phyloP scores from a whole-genome alignment of 2,797 vertebrate species.

The Spheniscus humboldti region DNA sequence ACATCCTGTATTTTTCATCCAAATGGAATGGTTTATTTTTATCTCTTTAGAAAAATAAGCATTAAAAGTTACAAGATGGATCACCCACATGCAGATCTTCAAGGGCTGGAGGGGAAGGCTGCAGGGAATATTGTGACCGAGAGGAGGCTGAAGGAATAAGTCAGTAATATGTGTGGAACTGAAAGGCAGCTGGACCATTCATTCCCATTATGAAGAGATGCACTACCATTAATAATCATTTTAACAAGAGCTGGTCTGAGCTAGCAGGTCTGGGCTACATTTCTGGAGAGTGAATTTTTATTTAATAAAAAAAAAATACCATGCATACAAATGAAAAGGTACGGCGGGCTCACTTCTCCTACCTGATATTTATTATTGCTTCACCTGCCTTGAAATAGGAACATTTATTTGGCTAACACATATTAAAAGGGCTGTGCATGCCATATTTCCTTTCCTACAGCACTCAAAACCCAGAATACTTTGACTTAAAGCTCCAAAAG shows the following conservation, averaged over 20 bases:
- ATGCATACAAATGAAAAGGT: neutral
- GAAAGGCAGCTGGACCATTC: constrained; percentile 14
- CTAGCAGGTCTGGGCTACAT: neutral
- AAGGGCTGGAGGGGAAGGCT: neutral
- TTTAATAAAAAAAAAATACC: neutral
- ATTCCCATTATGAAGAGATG: constrained; percentile 37
- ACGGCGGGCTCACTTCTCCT: neutral
- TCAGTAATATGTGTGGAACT: neutral
- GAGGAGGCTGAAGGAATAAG: neutral
- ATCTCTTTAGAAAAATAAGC: constrained; percentile 10
- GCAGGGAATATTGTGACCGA: neutral
- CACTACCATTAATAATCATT: constrained; percentile 49
- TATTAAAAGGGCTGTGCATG: neutral
- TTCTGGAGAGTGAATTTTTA: constrained; percentile 15
- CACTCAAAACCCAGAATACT: neutral
- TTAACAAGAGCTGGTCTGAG: constrained; percentile 29
- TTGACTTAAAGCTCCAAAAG: neutral
- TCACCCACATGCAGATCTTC: neutral
- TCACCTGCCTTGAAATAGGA: neutral
- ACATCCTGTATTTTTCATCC: constrained; percentile 9
- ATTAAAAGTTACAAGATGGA: constrained; percentile 12
- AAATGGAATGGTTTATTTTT: constrained; percentile 4
- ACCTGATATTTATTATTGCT: constrained; percentile 31
- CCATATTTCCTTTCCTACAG: neutral
- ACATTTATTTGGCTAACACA: neutral